Conservation (phyloP, 2,113 vertebrate species). For the Hoplias malabaricus region DNA sequence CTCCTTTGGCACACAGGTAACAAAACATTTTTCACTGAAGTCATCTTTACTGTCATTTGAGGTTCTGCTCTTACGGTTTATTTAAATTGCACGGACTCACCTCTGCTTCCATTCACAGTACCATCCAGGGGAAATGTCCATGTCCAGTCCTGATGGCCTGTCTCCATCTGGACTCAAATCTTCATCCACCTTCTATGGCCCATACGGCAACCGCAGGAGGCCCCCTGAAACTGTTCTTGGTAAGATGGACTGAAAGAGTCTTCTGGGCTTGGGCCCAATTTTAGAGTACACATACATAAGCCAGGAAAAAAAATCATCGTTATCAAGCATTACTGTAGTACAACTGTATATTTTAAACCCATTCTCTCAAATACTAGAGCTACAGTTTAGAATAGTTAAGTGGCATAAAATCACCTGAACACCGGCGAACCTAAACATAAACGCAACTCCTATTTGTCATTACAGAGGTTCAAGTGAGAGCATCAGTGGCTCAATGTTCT, state of each 20-base stretch:
- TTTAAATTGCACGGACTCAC: background rate
- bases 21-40: too few relatives aligned
- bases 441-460: too few relatives aligned
- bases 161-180: conserved; percentile 85
- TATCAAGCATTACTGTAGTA: background rate
- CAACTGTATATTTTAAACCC: background rate
- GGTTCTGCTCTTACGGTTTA: background rate
- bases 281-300: background rate
- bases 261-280: background rate
- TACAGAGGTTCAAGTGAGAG: too few relatives aligned
- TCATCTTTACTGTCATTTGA: background rate
- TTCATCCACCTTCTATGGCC: conserved; percentile 81
- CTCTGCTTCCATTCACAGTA: conserved; percentile 72
- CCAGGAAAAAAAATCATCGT: background rate
- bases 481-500: too few relatives aligned
- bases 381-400: too few relatives aligned
- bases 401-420: too few relatives aligned
- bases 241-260: conserved; percentile 62
- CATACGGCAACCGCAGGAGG: conserved; percentile 82
- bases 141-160: conserved; percentile 80
- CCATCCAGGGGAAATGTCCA: conserved; percentile 82
- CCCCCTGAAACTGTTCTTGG: conserved; percentile 82
- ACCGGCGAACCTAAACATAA: too few relatives aligned
- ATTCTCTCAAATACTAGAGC: too few relatives aligned
- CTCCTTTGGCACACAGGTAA: conserved; percentile 82